Base-by-base conservation (phyloP, 30 jellyfish, hydroid and myxozoan genomes). In the Hydractinia echinata region DNA sequence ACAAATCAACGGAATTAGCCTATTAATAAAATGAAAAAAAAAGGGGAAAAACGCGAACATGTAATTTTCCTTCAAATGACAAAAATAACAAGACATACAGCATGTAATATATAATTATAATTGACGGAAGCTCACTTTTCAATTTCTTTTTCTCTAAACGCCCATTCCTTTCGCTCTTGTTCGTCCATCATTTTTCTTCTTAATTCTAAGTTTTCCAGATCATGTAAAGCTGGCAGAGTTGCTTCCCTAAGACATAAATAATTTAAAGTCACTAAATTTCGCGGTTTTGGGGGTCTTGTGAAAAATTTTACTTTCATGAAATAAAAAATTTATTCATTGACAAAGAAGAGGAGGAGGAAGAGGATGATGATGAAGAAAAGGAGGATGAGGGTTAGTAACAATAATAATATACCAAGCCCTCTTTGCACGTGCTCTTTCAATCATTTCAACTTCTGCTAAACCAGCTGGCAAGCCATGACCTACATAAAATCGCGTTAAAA, bases 381-480 rank as follows among this genome's bases (percentile, higher is more conserved):
- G 70, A 13, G 15, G 70, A 60, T 16, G 70, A 16, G 3, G 18
- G 16, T 30, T 1, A 30, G 44, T 30, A n/a, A 11, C 79, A 68
- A 14, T 49, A 39, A 76, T 16, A 16, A 6, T 11, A 5, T 84
- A 94, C 99, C 99, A 94, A 5, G 97, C 99, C 58, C 99, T 81
- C 85, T 94, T 94, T 5, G 97, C 96, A 54, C 99, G 82, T 70
- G 99, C 99, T 73, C 99, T 61, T 83, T 94, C 99, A 10, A 94
- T 94, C 97, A 94, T 94, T 73, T 94, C 99, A 6, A 94, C 96
- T 82, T 94, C 99, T 4, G 99, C 99, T 39, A 94, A 76, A 15
- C 99, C 99, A 53, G 99, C 99, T 16, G 99, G 99, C 61, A 94
- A 85, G 4, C 99, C 99, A 88, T 85, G 97, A 18, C 96, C 99